Conservation (phyloP, 2,888 invertebrate species). For the Anoncus sp. region DNA sequence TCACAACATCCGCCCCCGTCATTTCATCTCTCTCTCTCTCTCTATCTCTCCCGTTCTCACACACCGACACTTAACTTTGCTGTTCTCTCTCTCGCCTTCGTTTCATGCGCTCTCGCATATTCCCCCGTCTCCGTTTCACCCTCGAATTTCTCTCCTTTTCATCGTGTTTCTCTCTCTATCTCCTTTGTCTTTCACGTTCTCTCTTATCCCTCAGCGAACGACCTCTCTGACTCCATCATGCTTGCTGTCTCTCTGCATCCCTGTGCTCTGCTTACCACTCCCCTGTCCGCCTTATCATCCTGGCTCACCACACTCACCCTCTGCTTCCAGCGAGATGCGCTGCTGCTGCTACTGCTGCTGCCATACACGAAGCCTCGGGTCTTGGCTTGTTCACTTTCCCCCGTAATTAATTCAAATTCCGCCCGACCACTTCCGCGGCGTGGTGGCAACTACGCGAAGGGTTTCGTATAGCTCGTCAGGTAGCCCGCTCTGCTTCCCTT, state of each 20-base stretch:
- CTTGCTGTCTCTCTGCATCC: constrained; percentile 54
- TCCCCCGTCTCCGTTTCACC: constrained; percentile 56
- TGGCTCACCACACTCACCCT: constrained; percentile 49
- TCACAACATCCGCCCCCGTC: constrained; percentile 76
- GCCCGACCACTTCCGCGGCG: constrained; percentile 65
- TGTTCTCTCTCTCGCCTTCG: constrained; percentile 50
- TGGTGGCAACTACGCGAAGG: constrained; percentile 56
- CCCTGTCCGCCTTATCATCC: constrained; percentile 37
- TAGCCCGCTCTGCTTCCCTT: constrained; percentile 24
- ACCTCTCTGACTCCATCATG: constrained; percentile 55
- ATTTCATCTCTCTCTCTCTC: constrained; percentile 64
- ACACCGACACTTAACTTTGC: constrained; percentile 26
- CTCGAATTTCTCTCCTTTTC: constrained; percentile 42
- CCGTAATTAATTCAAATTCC: constrained; percentile 77
- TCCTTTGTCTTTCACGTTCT: constrained; percentile 39
- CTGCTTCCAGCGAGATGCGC: constrained; percentile 38
- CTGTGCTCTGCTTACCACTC: constrained; percentile 26
- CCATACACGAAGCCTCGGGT: constrained; percentile 61
- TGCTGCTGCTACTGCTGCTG: constrained; percentile 41
- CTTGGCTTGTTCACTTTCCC: constrained; percentile 70
- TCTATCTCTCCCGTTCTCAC: constrained; percentile 33
- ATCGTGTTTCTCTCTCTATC: constrained; percentile 53
- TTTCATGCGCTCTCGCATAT: constrained; percentile 11
- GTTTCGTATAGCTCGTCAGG: constrained; percentile 55
- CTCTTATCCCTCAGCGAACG: constrained; percentile 28